phyloP scores from a whole-genome alignment of 1,140 invertebrate species.

The Neodiprion virginianus region DNA sequence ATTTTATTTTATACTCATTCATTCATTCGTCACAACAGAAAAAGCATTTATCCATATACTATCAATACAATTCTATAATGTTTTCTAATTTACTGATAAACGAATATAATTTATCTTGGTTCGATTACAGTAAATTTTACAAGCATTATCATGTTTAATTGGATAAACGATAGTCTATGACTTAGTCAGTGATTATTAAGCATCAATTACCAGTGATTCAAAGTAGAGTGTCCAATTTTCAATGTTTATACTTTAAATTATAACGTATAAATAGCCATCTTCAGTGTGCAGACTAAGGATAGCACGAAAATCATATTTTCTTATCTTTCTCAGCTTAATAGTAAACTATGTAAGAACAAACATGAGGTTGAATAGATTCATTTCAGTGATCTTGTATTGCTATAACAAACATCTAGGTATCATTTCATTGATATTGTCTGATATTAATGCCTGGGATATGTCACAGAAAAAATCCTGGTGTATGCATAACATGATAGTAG shows the following conservation, averaged over 20 bases:
- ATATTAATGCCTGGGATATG: background rate
- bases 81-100: background rate
- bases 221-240: background rate
- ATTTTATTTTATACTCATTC: no score
- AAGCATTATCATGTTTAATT: background rate
- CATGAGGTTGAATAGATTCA: background rate
- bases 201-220: background rate
- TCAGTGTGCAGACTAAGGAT: background rate
- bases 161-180: no score
- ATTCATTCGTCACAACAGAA: no score
- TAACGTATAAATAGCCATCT: background rate
- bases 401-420: no score
- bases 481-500: background rate
- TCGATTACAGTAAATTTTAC: constrained; percentile 22
- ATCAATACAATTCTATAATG: background rate
- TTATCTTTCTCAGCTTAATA: background rate
- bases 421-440: background rate
- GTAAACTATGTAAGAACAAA: background rate
- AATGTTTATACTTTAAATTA: background rate
- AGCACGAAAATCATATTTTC: background rate
- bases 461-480: background rate
- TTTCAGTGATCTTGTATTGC: no score
- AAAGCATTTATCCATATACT: no score
- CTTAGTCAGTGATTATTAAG: background rate
- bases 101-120: constrained; percentile 28